phyloP scores from a whole-genome alignment of 2,888 invertebrate genomes.

The Drosophila meridiana region DNA sequence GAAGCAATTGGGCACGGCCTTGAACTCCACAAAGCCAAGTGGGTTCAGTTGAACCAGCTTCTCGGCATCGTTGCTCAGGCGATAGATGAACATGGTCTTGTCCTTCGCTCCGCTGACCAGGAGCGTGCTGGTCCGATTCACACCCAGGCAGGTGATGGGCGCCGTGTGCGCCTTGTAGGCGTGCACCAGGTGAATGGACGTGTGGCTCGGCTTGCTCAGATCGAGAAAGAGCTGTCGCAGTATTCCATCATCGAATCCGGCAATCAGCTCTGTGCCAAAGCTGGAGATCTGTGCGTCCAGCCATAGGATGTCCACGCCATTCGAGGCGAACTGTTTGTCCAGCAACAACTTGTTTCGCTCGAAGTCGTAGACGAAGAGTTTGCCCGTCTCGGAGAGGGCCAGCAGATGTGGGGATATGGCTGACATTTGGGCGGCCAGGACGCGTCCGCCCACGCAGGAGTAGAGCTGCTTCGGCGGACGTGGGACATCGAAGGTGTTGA shows the following conservation, averaged over 20 bases:
- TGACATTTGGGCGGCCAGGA: constrained; percentile 89
- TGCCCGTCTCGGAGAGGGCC: constrained; percentile 90
- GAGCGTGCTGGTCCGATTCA: constrained; percentile 87
- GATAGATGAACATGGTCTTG: constrained; percentile 89
- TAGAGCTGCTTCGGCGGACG: constrained; percentile 86
- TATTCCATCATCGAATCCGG: constrained; percentile 90
- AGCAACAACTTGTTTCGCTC: constrained; percentile 87
- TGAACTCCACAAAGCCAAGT: constrained; percentile 89
- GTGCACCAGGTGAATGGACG: constrained; percentile 83
- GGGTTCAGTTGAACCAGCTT: constrained; percentile 86
- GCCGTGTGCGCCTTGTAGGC: constrained; percentile 89
- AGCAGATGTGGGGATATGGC: constrained; percentile 90
- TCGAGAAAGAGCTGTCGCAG: constrained; percentile 86
- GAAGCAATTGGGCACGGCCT: constrained; percentile 88
- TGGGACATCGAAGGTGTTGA: constrained; percentile 86
- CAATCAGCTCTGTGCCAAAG: constrained; percentile 88
- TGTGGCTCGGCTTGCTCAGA: constrained; percentile 41
- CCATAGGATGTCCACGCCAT: constrained; percentile 89
- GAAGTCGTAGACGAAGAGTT: constrained; percentile 91
- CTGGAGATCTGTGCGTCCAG: constrained; percentile 88
- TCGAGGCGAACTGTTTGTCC: constrained; percentile 87
- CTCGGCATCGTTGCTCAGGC: constrained; percentile 82
- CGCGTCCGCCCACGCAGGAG: constrained; percentile 91
- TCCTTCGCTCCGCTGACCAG: constrained; percentile 90
- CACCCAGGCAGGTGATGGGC: constrained; percentile 87